Base-by-base conservation (phyloP, 2,888 invertebrate species). In the Endotricha flammealis region DNA sequence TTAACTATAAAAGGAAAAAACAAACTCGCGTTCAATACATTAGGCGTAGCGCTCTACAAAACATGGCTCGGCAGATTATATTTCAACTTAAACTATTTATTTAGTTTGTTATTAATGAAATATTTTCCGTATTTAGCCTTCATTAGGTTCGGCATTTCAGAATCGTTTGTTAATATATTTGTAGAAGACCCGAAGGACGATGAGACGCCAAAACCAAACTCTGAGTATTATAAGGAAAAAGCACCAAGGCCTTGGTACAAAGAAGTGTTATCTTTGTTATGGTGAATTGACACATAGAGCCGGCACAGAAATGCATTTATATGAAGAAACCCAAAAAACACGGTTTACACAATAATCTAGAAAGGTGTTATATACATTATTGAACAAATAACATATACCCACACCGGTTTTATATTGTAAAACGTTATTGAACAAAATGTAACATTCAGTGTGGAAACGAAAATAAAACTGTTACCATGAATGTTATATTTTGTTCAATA, bases 81-180 rank as follows among this genome's bases (percentile, higher is more conserved):
- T 50, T 88, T 92, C 32, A 94, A 93, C 59, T 61, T 76, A 12
- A 79, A 90, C 32, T 90, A 91, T 60, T 77, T 81, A 54, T 55
- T 91, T 1, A 80, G 88, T 11, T 61, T 93, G 10, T 87, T 89
- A 45, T 59, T 93, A 0, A 90, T 92, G 66, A 89, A 89, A 47
- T 88, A 91, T 35, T 91, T 90, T 54, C 94, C 95, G 0, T 91
- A 91, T 48, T 53, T 93, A 27, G 92, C 92, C 0, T 91, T 91
- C 67, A 88, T 88, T 54, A 85, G 77, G 23, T 93, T 89, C 58
- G 93, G 93, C 3, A 60, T 88, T 2, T 83, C 80, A 42, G 67
- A 88, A n/a, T 89, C 92, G 0, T 76, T 89, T 32, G 89, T 92
- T 0, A 80, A 90, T 33, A 89, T 91, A 1, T 89, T 89, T 27